These are phyloP conservation scores for Abrostola triplasia DNA, from an alignment of 2,888 invertebrate species.

Conservation along the genomic window DNA sequence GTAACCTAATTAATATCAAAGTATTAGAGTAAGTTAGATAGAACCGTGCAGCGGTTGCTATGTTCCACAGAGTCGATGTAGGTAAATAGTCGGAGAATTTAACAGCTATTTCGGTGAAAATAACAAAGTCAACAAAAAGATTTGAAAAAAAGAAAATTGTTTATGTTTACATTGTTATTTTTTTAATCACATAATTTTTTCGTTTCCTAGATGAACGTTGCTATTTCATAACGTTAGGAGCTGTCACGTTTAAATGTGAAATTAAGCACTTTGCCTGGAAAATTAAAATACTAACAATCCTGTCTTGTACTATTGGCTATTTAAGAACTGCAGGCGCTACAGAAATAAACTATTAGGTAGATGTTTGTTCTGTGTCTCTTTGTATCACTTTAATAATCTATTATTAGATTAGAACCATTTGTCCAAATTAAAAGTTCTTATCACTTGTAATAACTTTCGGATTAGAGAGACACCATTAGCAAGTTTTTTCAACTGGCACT, in stretches of 20 bases:
- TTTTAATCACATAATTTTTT: too few species aligned
- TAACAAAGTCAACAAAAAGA: too few species aligned
- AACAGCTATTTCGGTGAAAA: too few species aligned
- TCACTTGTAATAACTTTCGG: neutral
- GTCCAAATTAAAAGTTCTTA: neutral
- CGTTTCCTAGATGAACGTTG: neutral
- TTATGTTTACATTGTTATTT: too few species aligned
- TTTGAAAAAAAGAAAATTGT: too few species aligned
- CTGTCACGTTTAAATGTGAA: neutral
- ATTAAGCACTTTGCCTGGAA: neutral
- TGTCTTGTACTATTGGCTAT: neutral
- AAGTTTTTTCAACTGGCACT: slow-evolving; percentile 5
- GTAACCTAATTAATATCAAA: too few species aligned
- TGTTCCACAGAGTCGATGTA: neutral
- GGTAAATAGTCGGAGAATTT: too few species aligned
- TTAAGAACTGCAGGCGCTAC: neutral
- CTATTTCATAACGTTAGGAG: neutral
- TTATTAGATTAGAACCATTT: neutral
- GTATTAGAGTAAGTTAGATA: too few species aligned
- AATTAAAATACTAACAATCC: neutral
- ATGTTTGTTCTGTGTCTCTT: neutral
- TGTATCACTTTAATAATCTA: neutral
- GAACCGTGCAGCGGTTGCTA: too few species aligned
- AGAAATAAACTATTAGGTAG: neutral
- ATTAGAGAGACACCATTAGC: slow-evolving; percentile 2